Conservation (phyloP, 2,888 invertebrate species). For the Sinopyrophorus schimmeli region DNA sequence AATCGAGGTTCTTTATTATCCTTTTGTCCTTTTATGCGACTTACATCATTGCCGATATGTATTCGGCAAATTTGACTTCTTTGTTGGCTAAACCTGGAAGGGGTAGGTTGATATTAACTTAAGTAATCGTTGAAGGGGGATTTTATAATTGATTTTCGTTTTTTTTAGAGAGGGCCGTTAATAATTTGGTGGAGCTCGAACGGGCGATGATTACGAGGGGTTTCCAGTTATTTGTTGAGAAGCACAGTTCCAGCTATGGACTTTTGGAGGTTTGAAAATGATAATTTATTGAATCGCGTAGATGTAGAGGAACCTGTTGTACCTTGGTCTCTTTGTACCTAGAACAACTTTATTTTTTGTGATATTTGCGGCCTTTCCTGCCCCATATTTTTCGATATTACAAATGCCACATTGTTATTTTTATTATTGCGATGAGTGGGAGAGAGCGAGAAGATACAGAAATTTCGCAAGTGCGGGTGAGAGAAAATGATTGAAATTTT, state of each 20-base stretch:
- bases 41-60: constrained; percentile 78
- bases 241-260: constrained; percentile 71
- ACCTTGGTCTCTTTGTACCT: no score
- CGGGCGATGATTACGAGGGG: constrained; percentile 66
- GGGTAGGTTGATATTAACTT: constrained; percentile 41
- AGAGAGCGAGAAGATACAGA: no score
- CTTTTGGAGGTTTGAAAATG: constrained; percentile 63
- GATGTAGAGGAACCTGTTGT: no score
- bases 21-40: constrained; percentile 74
- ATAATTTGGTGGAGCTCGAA: constrained; percentile 67
- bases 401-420: no score
- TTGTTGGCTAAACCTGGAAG: constrained; percentile 72
- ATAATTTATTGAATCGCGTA: not conserved
- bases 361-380: no score
- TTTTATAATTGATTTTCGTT: not conserved
- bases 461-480: no score
- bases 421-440: no score
- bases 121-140: not conserved
- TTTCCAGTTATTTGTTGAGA: constrained; percentile 71
- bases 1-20: constrained; percentile 70
- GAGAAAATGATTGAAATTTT: no score
- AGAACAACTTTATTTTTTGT: no score
- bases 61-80: constrained; percentile 77
- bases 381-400: no score
- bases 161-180: constrained; percentile 65